A percentile compares a stretch with the other conserved stretches of the same genome.
Evolutionary conservation across 2,797 vertebrate genomes (phyloP).

Genomic region (Coracias cyanogaster): DNA sequence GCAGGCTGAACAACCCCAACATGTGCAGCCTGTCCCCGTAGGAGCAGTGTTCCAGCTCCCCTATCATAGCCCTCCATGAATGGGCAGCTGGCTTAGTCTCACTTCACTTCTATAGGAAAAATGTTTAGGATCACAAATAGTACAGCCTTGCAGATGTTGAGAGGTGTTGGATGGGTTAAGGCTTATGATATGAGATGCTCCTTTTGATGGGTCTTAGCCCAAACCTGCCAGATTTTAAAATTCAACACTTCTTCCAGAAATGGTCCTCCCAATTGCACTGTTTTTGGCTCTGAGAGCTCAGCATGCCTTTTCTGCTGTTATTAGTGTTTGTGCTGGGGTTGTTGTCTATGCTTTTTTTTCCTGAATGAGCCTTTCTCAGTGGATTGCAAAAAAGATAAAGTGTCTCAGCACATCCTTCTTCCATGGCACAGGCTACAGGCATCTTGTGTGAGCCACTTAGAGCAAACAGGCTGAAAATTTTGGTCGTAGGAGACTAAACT

Average conservation of each 20-base stretch:
- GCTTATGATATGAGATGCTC: not conserved
- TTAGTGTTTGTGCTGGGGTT: not conserved
- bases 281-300: not conserved
- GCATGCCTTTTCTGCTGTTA: not conserved
- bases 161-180: not conserved
- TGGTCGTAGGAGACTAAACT: not conserved
- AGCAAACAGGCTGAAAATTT: rapidly evolving
- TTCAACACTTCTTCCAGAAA: not conserved
- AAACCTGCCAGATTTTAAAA: not conserved
- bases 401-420: not conserved
- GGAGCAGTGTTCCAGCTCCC: too few relatives aligned
- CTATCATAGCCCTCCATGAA: not conserved
- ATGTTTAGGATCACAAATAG: not conserved
- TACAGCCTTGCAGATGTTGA: not conserved
- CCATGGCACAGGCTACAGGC: not conserved
- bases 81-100: not conserved
- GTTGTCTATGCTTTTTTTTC: not conserved
- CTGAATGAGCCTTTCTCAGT: not conserved
- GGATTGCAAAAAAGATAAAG: not conserved
- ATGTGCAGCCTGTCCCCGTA: not conserved
- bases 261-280: rapidly evolving
- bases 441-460: not conserved
- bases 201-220: not conserved
- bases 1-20: not conserved
- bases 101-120: not conserved